phyloP scores from a whole-genome alignment of 2,797 vertebrate genomes.

The Chelon labrosus region DNA sequence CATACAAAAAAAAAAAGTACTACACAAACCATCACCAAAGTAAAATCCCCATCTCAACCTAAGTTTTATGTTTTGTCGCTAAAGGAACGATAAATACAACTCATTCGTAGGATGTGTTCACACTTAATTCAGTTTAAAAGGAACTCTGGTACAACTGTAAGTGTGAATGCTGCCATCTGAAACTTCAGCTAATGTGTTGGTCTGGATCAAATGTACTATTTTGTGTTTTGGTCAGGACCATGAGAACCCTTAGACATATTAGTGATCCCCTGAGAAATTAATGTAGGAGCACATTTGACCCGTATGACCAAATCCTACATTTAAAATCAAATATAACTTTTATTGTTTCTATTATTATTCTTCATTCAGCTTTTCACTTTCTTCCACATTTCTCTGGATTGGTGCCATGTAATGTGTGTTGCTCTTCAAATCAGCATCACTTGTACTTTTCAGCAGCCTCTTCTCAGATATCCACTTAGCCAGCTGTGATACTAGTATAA shows the following conservation, averaged over 20 bases:
- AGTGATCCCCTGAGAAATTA: not conserved
- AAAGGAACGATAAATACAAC: not conserved
- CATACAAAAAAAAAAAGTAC: too few relatives aligned
- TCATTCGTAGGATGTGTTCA: not conserved
- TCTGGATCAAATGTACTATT: too few relatives aligned
- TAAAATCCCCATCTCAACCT: too few relatives aligned
- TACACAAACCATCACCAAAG: too few relatives aligned
- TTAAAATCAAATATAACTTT: not conserved
- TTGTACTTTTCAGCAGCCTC: conserved; percentile 14
- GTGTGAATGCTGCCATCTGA: too few relatives aligned
- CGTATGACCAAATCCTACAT: not conserved
- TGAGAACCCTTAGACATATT: not conserved
- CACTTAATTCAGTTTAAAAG: too few relatives aligned
- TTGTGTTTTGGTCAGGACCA: too few relatives aligned
- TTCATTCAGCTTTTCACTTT: conserved; percentile 1
- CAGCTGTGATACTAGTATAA: conserved; percentile 37
- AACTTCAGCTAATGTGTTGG: too few relatives aligned
- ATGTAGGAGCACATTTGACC: not conserved
- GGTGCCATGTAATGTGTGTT: not conserved
- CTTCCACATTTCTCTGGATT: not conserved
- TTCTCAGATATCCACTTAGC: conserved; percentile 23
- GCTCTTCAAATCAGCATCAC: not conserved
- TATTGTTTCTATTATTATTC: not conserved
- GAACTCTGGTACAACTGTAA: too few relatives aligned
- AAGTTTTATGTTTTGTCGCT: too few relatives aligned